A percentile compares a stretch with the other conserved stretches of the same genome.
phyloP scores from a whole-genome alignment of 2,113 vertebrate genomes.

The Myrmophylax atrothorax region DNA sequence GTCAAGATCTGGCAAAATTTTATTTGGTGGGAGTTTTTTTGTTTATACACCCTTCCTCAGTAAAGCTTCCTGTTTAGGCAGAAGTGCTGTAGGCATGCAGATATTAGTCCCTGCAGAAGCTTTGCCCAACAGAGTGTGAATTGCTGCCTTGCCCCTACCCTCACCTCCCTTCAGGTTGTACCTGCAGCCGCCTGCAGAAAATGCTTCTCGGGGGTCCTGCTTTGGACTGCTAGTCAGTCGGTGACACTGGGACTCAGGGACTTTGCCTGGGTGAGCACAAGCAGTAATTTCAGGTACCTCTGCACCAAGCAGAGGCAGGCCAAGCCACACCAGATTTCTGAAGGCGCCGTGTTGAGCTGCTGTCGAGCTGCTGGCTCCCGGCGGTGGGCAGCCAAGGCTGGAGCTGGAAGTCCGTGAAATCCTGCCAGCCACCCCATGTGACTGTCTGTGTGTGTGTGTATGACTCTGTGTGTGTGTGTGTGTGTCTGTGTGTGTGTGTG shows the following conservation, averaged over 20 bases:
- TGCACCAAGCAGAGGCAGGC: background rate
- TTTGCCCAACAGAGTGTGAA: background rate
- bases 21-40: background rate
- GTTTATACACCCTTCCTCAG: background rate
- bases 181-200: background rate
- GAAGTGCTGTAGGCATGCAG: background rate
- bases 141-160: background rate
- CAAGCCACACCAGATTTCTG: rapidly evolving
- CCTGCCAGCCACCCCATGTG: background rate
- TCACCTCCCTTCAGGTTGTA: rapidly evolving
- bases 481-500: background rate
- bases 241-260: background rate
- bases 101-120: background rate
- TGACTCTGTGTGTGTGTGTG: background rate
- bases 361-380: background rate
- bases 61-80: background rate
- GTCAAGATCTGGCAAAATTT: background rate
- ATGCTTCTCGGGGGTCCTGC: background rate
- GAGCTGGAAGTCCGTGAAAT: background rate
- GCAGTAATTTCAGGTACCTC: background rate
- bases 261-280: background rate
- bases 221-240: background rate
- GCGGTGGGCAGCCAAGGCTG: background rate
- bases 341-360: background rate
- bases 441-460: background rate